Conservation (phyloP, 2,113 vertebrate species). For the Notarius lentiginosus region DNA sequence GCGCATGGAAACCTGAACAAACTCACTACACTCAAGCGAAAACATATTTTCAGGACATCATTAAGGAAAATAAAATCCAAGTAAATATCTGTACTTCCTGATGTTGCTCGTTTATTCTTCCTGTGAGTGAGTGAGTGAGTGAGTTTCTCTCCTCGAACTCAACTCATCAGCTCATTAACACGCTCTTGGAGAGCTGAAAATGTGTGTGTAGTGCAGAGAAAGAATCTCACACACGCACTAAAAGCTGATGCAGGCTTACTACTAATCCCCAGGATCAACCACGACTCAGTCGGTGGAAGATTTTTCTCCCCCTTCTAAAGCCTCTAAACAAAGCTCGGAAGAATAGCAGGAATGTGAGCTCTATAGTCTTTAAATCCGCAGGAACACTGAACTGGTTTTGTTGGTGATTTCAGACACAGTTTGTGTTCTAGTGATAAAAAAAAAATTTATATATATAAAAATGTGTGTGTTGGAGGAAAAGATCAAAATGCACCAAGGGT, state of each 20-base stretch:
- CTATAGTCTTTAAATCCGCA: not conserved
- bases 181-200: not conserved
- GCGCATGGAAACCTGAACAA: too few species aligned
- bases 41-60: not conserved
- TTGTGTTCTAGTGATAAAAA: not conserved
- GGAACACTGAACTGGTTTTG: not conserved
- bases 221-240: not conserved
- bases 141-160: not conserved
- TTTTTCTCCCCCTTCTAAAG: not conserved
- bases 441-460: too few species aligned
- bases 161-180: slow-evolving; percentile 8
- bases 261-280: slow-evolving; percentile 27
- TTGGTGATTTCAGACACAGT: not conserved
- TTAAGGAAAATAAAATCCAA: not conserved
- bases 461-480: too few species aligned
- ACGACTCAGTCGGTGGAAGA: not conserved
- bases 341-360: not conserved
- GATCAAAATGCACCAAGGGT: not conserved
- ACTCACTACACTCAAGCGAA: too few species aligned
- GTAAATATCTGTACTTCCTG: not conserved
- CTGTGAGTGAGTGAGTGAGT: too few species aligned
- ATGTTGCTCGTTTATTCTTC: not conserved
- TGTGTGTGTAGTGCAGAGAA: not conserved
- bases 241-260: not conserved
- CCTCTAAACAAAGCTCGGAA: not conserved